Base-by-base conservation (phyloP, 2,113 vertebrate genomes). In the Oreotrochilus melanogaster region DNA sequence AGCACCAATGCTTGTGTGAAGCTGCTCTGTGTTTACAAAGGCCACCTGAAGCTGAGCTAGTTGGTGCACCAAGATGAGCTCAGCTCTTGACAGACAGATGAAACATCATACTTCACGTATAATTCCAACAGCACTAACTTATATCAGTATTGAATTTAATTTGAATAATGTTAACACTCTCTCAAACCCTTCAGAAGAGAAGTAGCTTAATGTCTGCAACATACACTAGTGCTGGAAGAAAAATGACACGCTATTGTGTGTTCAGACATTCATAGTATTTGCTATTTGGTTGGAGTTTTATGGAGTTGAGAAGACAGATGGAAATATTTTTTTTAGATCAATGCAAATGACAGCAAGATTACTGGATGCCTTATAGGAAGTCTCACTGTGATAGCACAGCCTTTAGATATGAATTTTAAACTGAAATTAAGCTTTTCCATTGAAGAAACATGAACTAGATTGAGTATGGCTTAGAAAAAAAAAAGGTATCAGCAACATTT, bases 231-330 rank as follows among this genome's bases (percentile, higher is more conserved):
- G 67, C 92, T 86, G 85, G 87, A 94, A 94, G 78, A 95, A 96
- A 95, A 92, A 93, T 83, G 66, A 66, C 84, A 39, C 35, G 71
- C 89, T 93, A 42, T 88, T 96, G 95, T 90, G 87, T 92, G 85
- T 93, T 97, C 89, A 96, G 93, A 94, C 78, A 93, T 91, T 82
- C 90, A 89, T 66, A 91, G 78, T 79, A 85, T 88, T 88, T 93
- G 82, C 93, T 94, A 53, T 96, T 96, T 96, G 87, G 93, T 91
- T 95, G 78, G 89, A 93, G 82, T 93, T 96, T 96, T 92, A 96
- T 56, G 60, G 82, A 91, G 60, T 92, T 93, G 78, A 64, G 78
- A 95, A 95, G 88, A 93, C 88, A 91, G 87, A 95, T 76, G 81
- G 84, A 95, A 56, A 3, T 75, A 80, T 82, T 91, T 66, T 93